These are phyloP conservation scores for Pangasianodon gigas DNA, from an alignment of 2,113 vertebrate genomes.

Conservation along the genomic window DNA sequence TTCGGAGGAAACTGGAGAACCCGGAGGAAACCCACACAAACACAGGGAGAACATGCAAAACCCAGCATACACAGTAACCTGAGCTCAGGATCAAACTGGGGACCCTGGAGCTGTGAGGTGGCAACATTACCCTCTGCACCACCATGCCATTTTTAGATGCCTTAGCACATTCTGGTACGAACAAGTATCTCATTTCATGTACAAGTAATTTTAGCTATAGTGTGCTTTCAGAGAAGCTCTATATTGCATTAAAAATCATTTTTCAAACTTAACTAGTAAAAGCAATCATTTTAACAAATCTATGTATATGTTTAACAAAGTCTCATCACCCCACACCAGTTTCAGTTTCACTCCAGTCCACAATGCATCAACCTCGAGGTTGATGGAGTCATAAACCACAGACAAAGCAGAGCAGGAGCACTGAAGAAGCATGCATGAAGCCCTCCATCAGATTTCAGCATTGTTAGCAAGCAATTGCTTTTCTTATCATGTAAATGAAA, in stretches of 20 bases:
- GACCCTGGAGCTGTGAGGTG: background rate
- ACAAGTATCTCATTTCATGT: background rate
- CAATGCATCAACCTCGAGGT: slow-evolving; percentile 23
- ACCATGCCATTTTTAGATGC: background rate
- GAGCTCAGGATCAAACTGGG: background rate
- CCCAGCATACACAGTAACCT: background rate
- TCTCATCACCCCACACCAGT: slow-evolving; percentile 18
- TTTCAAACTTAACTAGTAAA: background rate
- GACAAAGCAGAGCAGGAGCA: background rate
- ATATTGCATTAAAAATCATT: background rate
- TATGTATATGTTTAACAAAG: background rate
- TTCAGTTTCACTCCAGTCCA: slow-evolving; percentile 39
- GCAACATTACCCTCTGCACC: background rate
- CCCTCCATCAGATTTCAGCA: background rate
- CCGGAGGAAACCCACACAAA: background rate
- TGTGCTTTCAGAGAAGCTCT: background rate
- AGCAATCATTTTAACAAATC: background rate
- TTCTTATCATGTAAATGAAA: background rate
- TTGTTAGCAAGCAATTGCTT: background rate
- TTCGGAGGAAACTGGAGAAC: background rate
- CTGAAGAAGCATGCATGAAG: slow-evolving; percentile 13
- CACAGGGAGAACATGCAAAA: background rate
- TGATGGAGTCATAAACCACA: slow-evolving; percentile 7
- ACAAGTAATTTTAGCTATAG: background rate
- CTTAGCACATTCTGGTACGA: background rate